phyloP scores from a whole-genome alignment of 1,140 invertebrate genomes.

The Drosophila saltans region DNA sequence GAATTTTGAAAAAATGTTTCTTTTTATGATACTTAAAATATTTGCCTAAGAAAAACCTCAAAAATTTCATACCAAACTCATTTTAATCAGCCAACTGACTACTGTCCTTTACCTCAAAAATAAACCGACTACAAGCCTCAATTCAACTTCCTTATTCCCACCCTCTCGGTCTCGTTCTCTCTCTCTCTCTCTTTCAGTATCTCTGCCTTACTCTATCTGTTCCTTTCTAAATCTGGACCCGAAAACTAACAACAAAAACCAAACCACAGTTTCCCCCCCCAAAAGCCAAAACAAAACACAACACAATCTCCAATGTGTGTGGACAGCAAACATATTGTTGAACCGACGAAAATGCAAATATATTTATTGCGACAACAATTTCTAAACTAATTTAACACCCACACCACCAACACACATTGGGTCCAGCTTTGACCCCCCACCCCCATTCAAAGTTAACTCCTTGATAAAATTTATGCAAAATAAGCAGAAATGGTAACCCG shows the following conservation, averaged over 20 bases:
- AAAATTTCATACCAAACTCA: conserved; percentile 3
- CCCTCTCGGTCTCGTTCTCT: background rate
- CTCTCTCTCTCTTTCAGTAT: background rate
- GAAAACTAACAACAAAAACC: conserved; percentile 6
- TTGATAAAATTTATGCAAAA: conserved; percentile 57
- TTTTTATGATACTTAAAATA: background rate
- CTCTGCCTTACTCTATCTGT: background rate
- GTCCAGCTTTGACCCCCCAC: background rate
- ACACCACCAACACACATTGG: background rate
- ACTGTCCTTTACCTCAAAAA: conserved; percentile 9
- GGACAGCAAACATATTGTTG: conserved; percentile 53
- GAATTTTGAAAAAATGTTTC: background rate
- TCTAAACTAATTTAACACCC: conserved; percentile 67
- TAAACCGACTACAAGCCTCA: background rate
- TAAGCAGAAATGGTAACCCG: conserved; percentile 44
- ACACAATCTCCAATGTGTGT: background rate
- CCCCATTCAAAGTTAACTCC: conserved; percentile 11
- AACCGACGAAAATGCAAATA: conserved; percentile 55
- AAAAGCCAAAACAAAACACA: conserved; percentile 10
- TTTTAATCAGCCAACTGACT: background rate
- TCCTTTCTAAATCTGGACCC: background rate
- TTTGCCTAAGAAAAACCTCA: conserved; percentile 1
- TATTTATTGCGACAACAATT: conserved; percentile 73
- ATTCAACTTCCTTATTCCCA: background rate
- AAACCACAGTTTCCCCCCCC: background rate